Conservation (phyloP, 2,888 invertebrate genomes). For the Cantharis lateralis region DNA sequence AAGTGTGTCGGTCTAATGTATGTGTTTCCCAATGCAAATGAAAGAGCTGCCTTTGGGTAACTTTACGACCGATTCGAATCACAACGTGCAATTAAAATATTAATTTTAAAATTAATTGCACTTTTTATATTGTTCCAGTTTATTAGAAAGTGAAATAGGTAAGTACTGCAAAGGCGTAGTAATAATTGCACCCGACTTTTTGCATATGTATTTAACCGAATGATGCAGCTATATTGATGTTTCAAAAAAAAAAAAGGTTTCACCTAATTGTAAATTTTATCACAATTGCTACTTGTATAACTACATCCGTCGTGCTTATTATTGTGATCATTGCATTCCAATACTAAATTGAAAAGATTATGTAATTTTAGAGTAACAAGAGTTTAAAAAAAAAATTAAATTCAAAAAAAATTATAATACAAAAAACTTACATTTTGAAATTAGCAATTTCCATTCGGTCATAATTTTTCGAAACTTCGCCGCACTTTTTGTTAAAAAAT, state of each 20-base stretch:
- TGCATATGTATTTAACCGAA: background rate
- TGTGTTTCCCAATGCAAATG: background rate
- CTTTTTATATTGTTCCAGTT: background rate
- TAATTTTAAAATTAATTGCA: background rate
- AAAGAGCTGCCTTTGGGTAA: background rate
- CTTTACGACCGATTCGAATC: background rate
- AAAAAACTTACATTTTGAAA: constrained; percentile 27
- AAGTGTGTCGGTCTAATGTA: background rate
- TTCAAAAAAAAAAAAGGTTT: background rate
- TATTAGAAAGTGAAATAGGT: background rate
- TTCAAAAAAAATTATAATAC: background rate
- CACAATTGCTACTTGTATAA: background rate
- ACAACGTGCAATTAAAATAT: background rate
- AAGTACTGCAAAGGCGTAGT: background rate
- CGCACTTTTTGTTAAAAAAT: background rate
- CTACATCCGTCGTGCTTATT: background rate
- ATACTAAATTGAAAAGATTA: background rate
- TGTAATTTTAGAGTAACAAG: background rate
- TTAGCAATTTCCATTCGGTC: constrained; percentile 18
- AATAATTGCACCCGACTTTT: background rate
- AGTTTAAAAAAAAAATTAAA: background rate
- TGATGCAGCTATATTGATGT: background rate
- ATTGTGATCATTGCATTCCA: background rate
- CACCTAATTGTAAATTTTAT: background rate
- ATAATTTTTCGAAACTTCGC: constrained; percentile 6